A percentile compares a stretch with the other conserved stretches of the same genome.
phyloP scores from a whole-genome alignment of 2,797 vertebrate species.

The Triplophysa yarkandensis region DNA sequence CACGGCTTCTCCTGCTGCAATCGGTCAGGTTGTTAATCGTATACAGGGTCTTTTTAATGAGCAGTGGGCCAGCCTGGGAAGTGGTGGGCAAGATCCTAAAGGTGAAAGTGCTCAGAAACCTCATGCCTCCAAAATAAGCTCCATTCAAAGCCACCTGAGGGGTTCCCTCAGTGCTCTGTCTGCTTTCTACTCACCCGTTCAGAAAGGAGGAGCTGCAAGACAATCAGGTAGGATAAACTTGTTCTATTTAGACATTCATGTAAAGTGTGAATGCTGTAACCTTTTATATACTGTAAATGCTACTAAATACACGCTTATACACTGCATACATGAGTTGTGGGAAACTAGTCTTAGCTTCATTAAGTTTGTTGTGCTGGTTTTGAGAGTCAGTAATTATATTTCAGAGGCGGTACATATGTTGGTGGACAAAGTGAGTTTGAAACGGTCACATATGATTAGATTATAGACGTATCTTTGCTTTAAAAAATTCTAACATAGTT shows the following conservation, averaged over 20 bases:
- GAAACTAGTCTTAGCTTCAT: conserved; percentile 15
- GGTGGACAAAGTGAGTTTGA: background rate
- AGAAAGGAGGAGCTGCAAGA: conserved; percentile 75
- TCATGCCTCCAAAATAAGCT: conserved; percentile 92
- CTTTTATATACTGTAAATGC: background rate
- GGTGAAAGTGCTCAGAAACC: conserved; percentile 62
- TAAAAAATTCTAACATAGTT: background rate
- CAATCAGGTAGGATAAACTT: conserved; percentile 73
- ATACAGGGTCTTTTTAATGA: conserved; percentile 95
- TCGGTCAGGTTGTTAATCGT: conserved; percentile 91
- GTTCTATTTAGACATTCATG: background rate
- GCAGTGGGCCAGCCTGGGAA: conserved; percentile 94
- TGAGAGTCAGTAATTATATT: background rate
- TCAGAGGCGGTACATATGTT: background rate
- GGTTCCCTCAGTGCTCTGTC: conserved; percentile 94
- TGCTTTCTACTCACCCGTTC: conserved; percentile 87
- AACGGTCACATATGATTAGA: background rate
- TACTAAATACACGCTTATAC: background rate
- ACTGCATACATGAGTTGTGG: background rate
- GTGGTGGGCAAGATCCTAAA: conserved; percentile 67
- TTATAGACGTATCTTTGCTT: conserved; percentile 3
- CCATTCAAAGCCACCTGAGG: conserved; percentile 94
- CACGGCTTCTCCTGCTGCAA: conserved; percentile 78
- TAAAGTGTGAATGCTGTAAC: background rate
- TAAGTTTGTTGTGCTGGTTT: conserved; percentile 31